Percentiles rank a stretch among this genome's conserved stretches.
These are phyloP conservation scores for Dicentrarchus labrax DNA, from an alignment of 2,113 vertebrate species.

Conservation along the genomic window DNA sequence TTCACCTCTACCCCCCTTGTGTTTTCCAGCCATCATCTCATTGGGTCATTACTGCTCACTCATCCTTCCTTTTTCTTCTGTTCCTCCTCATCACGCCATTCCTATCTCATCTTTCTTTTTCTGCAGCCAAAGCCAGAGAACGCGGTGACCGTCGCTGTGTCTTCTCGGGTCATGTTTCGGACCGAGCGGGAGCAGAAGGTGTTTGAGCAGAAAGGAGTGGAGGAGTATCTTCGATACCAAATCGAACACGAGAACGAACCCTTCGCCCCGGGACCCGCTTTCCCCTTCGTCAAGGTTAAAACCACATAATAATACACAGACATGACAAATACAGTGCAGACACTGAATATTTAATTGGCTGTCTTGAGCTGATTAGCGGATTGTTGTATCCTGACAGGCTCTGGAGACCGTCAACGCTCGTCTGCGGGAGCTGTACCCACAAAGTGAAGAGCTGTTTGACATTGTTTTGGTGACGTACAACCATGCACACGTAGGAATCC, in stretches of 20 bases:
- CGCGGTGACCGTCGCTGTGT: slow-evolving; percentile 95
- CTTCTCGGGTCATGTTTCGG: slow-evolving; percentile 94
- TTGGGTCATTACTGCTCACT: not conserved
- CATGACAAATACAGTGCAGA: not conserved
- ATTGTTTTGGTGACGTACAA: slow-evolving; percentile 98
- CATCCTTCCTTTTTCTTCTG: no score
- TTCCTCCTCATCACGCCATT: not conserved
- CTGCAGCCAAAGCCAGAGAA: slow-evolving; percentile 94
- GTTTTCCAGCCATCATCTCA: not conserved
- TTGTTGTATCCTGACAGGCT: slow-evolving; percentile 83
- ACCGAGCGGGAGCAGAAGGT: slow-evolving; percentile 96
- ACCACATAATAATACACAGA: not conserved
- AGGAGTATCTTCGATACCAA: slow-evolving; percentile 95
- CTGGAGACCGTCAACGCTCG: slow-evolving; percentile 91
- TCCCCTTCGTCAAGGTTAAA: slow-evolving; percentile 94
- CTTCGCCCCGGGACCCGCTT: slow-evolving; percentile 93
- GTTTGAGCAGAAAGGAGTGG: slow-evolving; percentile 91
- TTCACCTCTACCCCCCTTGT: not conserved
- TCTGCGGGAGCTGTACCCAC: slow-evolving; percentile 92
- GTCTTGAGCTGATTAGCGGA: not conserved
- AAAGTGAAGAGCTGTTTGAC: slow-evolving; percentile 96
- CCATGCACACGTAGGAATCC: slow-evolving; percentile 96
- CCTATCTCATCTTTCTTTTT: not conserved
- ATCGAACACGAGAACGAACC: slow-evolving; percentile 95
- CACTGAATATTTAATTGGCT: no score